Base-by-base conservation (phyloP, 1,140 invertebrate genomes). In the Pseudomyrmex dendroicus region DNA sequence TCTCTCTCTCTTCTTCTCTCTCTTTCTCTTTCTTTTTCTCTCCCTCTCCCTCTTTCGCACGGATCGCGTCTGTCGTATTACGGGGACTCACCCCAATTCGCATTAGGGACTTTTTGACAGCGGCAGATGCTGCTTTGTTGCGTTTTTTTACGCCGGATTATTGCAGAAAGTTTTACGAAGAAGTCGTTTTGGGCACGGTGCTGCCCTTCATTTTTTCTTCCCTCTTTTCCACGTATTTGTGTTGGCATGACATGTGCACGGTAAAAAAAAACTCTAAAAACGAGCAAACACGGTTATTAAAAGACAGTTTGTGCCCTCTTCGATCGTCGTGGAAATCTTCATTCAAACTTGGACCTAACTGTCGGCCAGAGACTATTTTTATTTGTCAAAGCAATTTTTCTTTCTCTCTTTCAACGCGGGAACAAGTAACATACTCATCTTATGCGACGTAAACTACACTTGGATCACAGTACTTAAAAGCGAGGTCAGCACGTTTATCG, bases 21-120 rank as follows among this genome's bases (percentile, higher is more conserved):
- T 20, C 20, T 20, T 0, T 20, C 20, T 20, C 20, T 20, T 20
- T 20, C 20, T 20, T 0, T 35, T 35, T 35, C 35, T 35, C 35
- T 35, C 35, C n/a, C 46, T n/a, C 20, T 35, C 35, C 46, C 17
- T 17, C 54, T 12, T n/a, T 9, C 1, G 9, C 25, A 50, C 73
- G 64, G 52, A 56, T 54, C 56, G 44, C 59, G 78, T 84, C 70
- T 20, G 74, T 48, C 56, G 22, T 68, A 85, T 84, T 62, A 85
- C 63, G 50, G 56, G 56, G 15, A n/a, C 52, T 15, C n/a, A 22
- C 57, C 15, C 12, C 20, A 76, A 80, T 72, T 80, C 64, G 73
- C 76, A 85, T 89, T 86, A 89, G 66, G 61, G 78, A 89, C 66
- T 89, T 85, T 89, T 67, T 80, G 78, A 85, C 84, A 85, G 68